Evolutionary conservation across 92 coral and sea anemone genomes (phyloP).

Genomic region (Zoanthus solanderi): DNA sequence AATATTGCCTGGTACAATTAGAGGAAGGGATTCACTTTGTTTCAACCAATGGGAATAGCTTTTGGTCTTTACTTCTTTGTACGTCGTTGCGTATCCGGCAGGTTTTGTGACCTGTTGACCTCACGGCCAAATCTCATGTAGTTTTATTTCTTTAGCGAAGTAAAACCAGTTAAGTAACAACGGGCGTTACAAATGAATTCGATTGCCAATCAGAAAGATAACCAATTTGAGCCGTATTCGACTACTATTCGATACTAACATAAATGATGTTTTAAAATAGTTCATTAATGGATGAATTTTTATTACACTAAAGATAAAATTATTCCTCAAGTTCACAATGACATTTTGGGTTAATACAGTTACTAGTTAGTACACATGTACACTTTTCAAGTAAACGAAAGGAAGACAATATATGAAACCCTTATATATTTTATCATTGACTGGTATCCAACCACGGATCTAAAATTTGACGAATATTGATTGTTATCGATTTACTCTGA

Average conservation of each 20-base stretch:
- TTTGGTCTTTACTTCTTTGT: background rate
- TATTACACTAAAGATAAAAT: too few species aligned
- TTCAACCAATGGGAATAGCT: constrained; percentile 17
- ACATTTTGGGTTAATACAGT: too few species aligned
- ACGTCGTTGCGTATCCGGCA: constrained; percentile 37
- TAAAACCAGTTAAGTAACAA: background rate
- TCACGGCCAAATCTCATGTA: background rate
- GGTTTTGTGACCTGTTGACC: constrained; percentile 21
- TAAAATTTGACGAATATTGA: too few species aligned
- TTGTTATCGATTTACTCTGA: too few species aligned
- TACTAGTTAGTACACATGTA: too few species aligned
- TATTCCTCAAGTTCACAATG: too few species aligned
- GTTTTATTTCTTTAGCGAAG: background rate
- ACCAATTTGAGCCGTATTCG: background rate
- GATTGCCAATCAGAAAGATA: background rate
- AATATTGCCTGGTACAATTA: constrained; percentile 48
- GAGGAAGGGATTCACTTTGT: constrained; percentile 31
- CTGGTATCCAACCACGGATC: too few species aligned
- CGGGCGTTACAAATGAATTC: background rate
- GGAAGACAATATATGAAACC: too few species aligned
- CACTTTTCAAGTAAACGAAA: too few species aligned
- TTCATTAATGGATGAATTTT: background rate
- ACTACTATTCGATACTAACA: background rate
- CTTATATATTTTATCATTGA: too few species aligned
- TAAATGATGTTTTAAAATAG: background rate